Conservation (phyloP, 2,888 invertebrate genomes). For the Eristalinus sepulchralis region DNA sequence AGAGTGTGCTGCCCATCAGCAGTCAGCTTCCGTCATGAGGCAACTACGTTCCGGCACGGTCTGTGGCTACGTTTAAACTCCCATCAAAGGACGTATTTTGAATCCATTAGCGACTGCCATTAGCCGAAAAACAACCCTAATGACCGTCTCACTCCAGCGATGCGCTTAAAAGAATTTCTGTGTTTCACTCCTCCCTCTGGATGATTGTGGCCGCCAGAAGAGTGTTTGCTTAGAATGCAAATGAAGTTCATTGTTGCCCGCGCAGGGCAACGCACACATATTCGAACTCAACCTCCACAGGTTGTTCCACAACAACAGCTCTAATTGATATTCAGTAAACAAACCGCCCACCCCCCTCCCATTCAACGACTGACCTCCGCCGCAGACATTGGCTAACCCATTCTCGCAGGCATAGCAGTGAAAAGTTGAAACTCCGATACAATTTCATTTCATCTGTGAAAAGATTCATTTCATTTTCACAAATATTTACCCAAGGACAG, state of each 20-base stretch:
- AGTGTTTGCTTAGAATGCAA: conserved; percentile 57
- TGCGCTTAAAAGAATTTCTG: conserved; percentile 58
- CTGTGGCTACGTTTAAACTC: not conserved
- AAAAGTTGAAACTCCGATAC: conserved; percentile 5
- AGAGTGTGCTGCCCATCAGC: not conserved
- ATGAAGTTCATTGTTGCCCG: conserved; percentile 37
- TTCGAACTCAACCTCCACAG: not conserved
- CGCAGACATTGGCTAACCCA: not conserved
- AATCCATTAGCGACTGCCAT: conserved; percentile 22
- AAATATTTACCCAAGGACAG: conserved; percentile 54
- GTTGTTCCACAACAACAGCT: conserved; percentile 14
- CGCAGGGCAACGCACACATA: conserved; percentile 5
- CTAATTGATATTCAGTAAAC: conserved; percentile 68
- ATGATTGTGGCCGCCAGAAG: conserved; percentile 11
- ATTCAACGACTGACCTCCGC: not conserved
- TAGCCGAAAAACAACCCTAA: conserved; percentile 22
- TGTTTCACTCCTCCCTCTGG: conserved; percentile 50
- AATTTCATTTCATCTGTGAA: conserved; percentile 40
- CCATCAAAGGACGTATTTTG: not conserved
- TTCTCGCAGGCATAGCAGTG: too few relatives aligned
- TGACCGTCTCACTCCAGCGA: conserved; percentile 4
- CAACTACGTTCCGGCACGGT: not conserved
- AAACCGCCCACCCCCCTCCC: not conserved
- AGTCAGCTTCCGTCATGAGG: not conserved
- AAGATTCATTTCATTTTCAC: conserved; percentile 54